Evolutionary conservation across 2,113 vertebrate species (phyloP).

Genomic region (Cheilinus undulatus): DNA sequence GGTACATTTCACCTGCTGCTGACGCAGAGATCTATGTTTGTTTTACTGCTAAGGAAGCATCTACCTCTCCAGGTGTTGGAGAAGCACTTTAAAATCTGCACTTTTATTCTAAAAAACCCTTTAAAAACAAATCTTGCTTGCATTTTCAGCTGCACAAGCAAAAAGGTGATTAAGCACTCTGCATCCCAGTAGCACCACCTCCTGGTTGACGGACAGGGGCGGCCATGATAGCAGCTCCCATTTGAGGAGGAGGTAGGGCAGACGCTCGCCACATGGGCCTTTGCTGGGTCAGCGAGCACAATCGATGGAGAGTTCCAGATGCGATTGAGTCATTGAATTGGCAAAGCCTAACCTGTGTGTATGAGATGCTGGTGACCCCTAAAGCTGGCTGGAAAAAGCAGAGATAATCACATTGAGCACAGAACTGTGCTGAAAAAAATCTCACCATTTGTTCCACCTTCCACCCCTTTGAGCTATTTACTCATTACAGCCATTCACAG

Average conservation of each 20-base stretch:
- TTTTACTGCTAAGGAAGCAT: constrained; percentile 63
- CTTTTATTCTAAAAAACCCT: constrained; percentile 49
- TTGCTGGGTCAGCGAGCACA: constrained; percentile 80
- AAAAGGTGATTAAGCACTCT: constrained; percentile 31
- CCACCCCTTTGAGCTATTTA: constrained; percentile 56
- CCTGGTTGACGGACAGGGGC: constrained; percentile 61
- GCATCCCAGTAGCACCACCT: constrained; percentile 76
- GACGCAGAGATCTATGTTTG: no score
- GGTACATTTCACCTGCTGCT: no score
- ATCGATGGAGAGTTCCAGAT: constrained; percentile 80
- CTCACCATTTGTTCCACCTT: constrained; percentile 60
- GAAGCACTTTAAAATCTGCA: constrained; percentile 62
- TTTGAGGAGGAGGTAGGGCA: constrained; percentile 52
- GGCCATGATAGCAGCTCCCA: constrained; percentile 5
- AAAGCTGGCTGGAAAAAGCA: constrained; percentile 69
- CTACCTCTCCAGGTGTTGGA: constrained; percentile 66
- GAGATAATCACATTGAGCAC: constrained; percentile 76
- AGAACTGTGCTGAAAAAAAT: constrained; percentile 64
- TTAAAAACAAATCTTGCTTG: constrained; percentile 53
- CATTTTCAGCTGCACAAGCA: constrained; percentile 19
- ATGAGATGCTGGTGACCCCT: constrained; percentile 69
- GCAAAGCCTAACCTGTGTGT: constrained; percentile 68
- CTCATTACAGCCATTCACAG: constrained; percentile 64
- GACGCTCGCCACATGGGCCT: constrained; percentile 64
- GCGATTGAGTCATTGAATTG: constrained; percentile 84